phyloP scores from a whole-genome alignment of 2,888 invertebrate genomes.

The Rambutsinella grinnellia region DNA sequence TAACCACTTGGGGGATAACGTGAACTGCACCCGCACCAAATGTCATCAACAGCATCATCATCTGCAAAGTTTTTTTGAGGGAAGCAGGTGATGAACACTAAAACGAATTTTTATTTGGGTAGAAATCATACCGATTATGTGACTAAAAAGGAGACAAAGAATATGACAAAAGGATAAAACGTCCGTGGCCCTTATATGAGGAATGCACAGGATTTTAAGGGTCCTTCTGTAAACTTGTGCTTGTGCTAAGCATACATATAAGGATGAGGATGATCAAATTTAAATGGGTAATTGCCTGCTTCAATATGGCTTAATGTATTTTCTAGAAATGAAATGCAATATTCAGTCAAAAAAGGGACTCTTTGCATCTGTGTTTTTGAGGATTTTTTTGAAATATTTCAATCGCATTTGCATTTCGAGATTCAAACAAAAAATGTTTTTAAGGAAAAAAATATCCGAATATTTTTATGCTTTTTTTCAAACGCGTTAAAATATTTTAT shows the following conservation, averaged over 20 bases:
- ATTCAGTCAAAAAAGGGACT: no score
- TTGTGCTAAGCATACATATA: no score
- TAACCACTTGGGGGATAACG: background rate
- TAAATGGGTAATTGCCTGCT: no score
- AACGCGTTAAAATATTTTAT: no score
- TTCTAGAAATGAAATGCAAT: no score
- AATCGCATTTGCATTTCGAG: no score
- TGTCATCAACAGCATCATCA: conserved; percentile 1
- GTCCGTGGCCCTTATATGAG: conserved; percentile 14
- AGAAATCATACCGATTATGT: conserved; percentile 65
- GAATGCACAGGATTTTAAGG: conserved; percentile 4
- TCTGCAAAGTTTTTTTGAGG: conserved; percentile 41
- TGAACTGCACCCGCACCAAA: conserved; percentile 17
- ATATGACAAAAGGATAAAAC: conserved; percentile 45
- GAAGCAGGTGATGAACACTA: conserved; percentile 66
- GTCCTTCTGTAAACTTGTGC: no score
- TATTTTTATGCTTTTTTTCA: no score
- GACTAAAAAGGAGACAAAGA: conserved; percentile 50
- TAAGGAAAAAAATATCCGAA: no score
- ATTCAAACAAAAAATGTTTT: no score
- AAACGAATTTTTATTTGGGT: conserved; percentile 66
- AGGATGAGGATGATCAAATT: no score
- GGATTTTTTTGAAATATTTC: conserved; percentile 44
- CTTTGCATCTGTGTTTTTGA: conserved; percentile 52
- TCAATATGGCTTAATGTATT: no score